A percentile compares a stretch with the other conserved stretches of the same genome.
phyloP scores from a whole-genome alignment of 2,888 invertebrate species.

The Epirrita christyi region DNA sequence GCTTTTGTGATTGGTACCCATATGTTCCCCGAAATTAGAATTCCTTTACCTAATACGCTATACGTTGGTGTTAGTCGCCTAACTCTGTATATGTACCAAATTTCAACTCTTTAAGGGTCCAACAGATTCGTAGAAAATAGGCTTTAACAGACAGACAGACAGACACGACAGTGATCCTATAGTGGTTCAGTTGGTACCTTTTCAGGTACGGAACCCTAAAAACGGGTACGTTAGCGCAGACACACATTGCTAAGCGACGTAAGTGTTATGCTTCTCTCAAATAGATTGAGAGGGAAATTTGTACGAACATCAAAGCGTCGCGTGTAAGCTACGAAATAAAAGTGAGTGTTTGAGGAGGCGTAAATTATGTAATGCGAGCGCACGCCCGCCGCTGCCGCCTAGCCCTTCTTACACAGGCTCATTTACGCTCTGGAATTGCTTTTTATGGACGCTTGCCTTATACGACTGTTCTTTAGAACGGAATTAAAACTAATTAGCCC shows the following conservation, averaged over 20 bases:
- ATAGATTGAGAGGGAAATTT: conserved; percentile 54
- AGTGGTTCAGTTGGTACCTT: too few relatives aligned
- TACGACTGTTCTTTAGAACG: conserved; percentile 43
- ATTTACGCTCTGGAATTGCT: conserved; percentile 50
- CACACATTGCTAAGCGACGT: conserved; percentile 26
- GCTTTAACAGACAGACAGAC: too few relatives aligned
- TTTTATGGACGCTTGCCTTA: conserved; percentile 49
- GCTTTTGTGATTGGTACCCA: too few relatives aligned
- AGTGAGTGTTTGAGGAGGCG: conserved; percentile 57
- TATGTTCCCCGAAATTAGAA: too few relatives aligned
- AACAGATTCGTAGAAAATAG: too few relatives aligned
- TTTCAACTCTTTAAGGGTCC: too few relatives aligned
- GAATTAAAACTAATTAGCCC: conserved; percentile 43
- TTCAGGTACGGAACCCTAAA: too few relatives aligned
- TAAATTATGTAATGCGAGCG: conserved; percentile 54
- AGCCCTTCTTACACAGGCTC: conserved; percentile 41
- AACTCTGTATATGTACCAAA: too few relatives aligned
- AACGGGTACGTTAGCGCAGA: conserved; percentile 20
- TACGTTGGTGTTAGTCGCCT: too few relatives aligned
- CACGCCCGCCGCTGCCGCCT: conserved; percentile 40
- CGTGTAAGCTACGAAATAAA: conserved; percentile 56
- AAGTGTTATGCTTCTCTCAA: conserved; percentile 36
- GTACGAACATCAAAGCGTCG: conserved; percentile 51
- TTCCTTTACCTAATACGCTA: too few relatives aligned
- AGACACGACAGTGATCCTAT: too few relatives aligned